phyloP scores from a whole-genome alignment of 2,888 invertebrate genomes.

The Dasypolia templi region DNA sequence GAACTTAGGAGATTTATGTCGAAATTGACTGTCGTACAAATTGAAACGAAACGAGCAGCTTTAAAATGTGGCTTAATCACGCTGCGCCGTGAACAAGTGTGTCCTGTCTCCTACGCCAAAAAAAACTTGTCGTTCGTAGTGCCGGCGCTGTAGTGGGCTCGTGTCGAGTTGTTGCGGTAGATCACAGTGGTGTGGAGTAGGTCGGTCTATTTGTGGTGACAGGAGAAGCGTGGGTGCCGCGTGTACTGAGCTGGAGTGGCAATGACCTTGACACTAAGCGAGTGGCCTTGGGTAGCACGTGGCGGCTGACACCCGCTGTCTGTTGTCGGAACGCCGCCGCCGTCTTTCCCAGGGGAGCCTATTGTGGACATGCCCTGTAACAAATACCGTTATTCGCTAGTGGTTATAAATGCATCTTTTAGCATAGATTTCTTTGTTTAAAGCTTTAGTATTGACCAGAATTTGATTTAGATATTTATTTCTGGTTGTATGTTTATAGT shows the following conservation, averaged over 20 bases:
- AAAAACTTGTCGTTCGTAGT: constrained; percentile 65
- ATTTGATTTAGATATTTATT: background rate
- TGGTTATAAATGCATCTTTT: constrained; percentile 38
- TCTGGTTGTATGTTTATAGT: constrained; percentile 2
- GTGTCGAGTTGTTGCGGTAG: constrained; percentile 81
- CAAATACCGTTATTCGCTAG: constrained; percentile 70
- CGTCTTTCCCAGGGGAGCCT: constrained; percentile 90
- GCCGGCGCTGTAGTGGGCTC: constrained; percentile 68
- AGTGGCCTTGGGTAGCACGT: constrained; percentile 91
- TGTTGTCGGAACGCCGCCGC: constrained; percentile 90
- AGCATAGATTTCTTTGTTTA: background rate
- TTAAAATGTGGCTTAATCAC: constrained; percentile 40
- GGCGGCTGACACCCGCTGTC: constrained; percentile 90
- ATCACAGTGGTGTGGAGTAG: constrained; percentile 84
- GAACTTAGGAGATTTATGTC: constrained; percentile 20
- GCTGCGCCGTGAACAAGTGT: constrained; percentile 44
- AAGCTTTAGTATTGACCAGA: background rate
- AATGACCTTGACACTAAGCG: constrained; percentile 91
- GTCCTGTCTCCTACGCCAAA: constrained; percentile 61
- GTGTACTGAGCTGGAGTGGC: constrained; percentile 90
- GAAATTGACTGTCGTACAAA: constrained; percentile 31
- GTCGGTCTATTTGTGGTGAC: constrained; percentile 90
- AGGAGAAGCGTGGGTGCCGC: constrained; percentile 90
- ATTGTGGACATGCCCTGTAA: constrained; percentile 85
- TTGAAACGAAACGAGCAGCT: constrained; percentile 20